phyloP scores from a whole-genome alignment of 1,140 invertebrate species.

The Rhopalosiphum maidis region DNA sequence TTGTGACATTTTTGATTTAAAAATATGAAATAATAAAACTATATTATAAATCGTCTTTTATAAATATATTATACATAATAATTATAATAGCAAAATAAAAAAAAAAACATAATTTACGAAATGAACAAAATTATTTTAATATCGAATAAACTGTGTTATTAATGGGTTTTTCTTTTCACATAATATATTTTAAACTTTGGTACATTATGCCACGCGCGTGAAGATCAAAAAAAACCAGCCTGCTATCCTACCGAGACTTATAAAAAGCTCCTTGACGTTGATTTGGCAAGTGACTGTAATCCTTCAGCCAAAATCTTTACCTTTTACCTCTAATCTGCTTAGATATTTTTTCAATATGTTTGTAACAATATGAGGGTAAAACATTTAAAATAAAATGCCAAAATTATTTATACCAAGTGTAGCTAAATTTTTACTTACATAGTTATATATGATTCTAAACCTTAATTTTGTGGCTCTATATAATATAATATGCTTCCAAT shows the following conservation, averaged over 20 bases:
- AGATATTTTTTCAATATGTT: neutral
- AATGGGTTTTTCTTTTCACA: neutral
- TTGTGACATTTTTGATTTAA: too few relatives aligned
- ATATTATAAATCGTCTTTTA: too few relatives aligned
- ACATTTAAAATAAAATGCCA: neutral
- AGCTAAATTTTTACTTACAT: neutral
- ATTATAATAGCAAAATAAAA: too few relatives aligned
- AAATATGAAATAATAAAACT: too few relatives aligned
- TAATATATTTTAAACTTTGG: neutral
- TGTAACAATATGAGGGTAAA: neutral
- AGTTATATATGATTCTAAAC: neutral
- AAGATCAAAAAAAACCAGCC: neutral
- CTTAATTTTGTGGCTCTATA: neutral
- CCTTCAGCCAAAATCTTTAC: neutral
- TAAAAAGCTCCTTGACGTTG: slow-evolving; percentile 15
- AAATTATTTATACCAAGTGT: neutral
- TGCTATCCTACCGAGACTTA: neutral
- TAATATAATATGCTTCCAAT: neutral
- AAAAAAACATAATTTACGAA: too few relatives aligned
- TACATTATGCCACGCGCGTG: neutral
- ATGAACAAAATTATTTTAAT: too few relatives aligned
- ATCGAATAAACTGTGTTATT: neutral
- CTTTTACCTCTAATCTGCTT: neutral
- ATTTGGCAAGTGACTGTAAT: slow-evolving; percentile 29
- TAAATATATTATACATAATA: too few relatives aligned